Evolutionary conservation across 92 coral and sea anemone species (phyloP), one percentile per base, ranked within the genome.

Genomic region (Galaxea fascicularis): DNA sequence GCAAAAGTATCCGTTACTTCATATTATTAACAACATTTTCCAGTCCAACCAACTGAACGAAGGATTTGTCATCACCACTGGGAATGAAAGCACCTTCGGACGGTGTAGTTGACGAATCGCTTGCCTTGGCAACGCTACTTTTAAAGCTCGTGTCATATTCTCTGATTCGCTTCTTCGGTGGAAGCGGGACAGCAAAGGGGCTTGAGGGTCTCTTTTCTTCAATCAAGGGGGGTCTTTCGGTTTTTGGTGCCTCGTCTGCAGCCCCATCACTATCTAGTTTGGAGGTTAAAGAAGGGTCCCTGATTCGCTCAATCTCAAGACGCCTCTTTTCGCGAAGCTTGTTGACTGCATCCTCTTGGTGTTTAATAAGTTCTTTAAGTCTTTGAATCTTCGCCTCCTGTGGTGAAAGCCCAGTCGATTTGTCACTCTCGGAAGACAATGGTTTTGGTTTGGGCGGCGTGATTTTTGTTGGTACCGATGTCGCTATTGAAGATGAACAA

Each of bases 301-400:
- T 83, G 59, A 92, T 76, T 58, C 77, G 82, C 18, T 94, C 98
- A 17, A 94, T 67, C 15, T 94, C 98, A 30, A 90, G 71, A 58
- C 90, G 92, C 11, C 98, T 86, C 29, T 92, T 94, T 82, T 89
- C 91, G 60, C 95, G 91, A 66, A 97, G 78, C 30, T 86, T 92
- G 17, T 91, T 89, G 1, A 97, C 86, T 17, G 97, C 95, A 46
- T 91, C 95, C 60, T 95, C 98, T 47, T 97, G 99, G 47, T 86
- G 85, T 78, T 81, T 85, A 39, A 97, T 70, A 28, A 93, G 97
- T 44, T 93, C 95, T 81, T 97, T 97, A 8, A 97, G 94, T 78
- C 91, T 85, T 56, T 91, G 93, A 39, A 97, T 93, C 41, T 88
- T 95, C 15, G 92, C 97, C 22, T 97, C 99, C 21, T 95, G 97